Evolutionary conservation across 2,113 vertebrate genomes (phyloP), one percentile per base, ranked within the genome.

Genomic region (Irena cyanogastra): DNA sequence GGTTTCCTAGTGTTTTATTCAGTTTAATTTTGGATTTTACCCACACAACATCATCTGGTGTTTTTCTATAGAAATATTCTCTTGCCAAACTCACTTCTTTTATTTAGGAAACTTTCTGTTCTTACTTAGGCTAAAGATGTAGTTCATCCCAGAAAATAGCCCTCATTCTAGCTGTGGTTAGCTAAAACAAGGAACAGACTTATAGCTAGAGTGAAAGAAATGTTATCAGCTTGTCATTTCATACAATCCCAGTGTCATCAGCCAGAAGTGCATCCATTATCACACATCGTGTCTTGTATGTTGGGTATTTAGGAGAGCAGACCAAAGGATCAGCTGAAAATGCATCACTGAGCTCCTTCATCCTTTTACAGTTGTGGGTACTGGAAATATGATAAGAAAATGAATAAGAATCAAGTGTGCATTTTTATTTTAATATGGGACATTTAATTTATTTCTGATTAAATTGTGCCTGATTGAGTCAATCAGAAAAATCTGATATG

Each of bases 391-490:
- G 50, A 47, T 63, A 85, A 45, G 59, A 68, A 39, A 70, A 72
- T 59, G 30, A 90, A 50, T 90, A 78, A 86, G n/a, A 90, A 88
- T 74, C 30, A 76, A 78, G 37, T 83, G 71, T n/a, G 88, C 56
- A 77, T 95, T 95, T 86, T 95, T 80, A 60, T 39, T 71, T n/a
- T 78, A 70, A 56, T 44, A 66, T 57, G 52, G 71, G 50, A 78
- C 82, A 92, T 90, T 52, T 81, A 37, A 92, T 90, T 77, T 90
- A 56, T 94, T 93, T 96, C 60, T 89, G 85, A 90, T 90, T 95
- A 57, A 90, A 89, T 95, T 84, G n/a, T 78, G 47, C 47, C 56
- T 94, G 85, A 81, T 75, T 80, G 92, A 92, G 61, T 86, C 88
- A 68, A 15, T 71, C 52, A 78, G 72, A 96, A 89, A 42, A 81